Evolutionary conservation across 2,113 vertebrate species (phyloP).

Genomic region (Rhagologus leucostigma): DNA sequence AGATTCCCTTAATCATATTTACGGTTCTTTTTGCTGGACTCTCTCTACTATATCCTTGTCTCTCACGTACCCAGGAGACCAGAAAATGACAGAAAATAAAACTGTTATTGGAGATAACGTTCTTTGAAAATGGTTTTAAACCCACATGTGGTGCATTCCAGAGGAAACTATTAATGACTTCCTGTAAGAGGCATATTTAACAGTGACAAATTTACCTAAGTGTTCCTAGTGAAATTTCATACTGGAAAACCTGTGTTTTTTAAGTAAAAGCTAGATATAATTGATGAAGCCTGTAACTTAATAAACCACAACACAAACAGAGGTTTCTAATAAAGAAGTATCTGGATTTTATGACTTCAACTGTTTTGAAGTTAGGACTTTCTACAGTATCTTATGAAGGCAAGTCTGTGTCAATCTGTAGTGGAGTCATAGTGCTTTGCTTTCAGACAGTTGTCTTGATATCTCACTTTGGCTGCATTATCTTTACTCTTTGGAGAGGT

Average conservation of each 20-base stretch:
- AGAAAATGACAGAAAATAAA: not conserved
- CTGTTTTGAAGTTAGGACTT: not conserved
- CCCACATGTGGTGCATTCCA: not conserved
- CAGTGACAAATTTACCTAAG: not conserved
- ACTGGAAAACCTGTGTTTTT: not conserved
- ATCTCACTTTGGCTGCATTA: not conserved
- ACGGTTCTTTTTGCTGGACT: not conserved
- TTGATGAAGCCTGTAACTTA: not conserved
- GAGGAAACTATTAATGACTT: not conserved
- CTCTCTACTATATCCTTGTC: not conserved
- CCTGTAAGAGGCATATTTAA: not conserved
- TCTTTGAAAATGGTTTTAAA: not conserved
- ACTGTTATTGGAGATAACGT: not conserved
- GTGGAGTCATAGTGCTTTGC: not conserved
- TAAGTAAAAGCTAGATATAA: not conserved
- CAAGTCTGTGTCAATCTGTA: not conserved
- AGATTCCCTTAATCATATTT: not conserved
- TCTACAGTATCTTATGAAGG: not conserved
- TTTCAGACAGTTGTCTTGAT: not conserved
- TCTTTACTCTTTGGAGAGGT: not conserved
- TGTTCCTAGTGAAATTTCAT: not conserved
- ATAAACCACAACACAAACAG: not conserved
- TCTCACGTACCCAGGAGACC: not conserved
- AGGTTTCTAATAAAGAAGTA: not conserved
- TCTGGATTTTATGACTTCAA: not conserved